Base-by-base conservation (phyloP, 2,888 invertebrate species). In the Drosophila tanythrix region DNA sequence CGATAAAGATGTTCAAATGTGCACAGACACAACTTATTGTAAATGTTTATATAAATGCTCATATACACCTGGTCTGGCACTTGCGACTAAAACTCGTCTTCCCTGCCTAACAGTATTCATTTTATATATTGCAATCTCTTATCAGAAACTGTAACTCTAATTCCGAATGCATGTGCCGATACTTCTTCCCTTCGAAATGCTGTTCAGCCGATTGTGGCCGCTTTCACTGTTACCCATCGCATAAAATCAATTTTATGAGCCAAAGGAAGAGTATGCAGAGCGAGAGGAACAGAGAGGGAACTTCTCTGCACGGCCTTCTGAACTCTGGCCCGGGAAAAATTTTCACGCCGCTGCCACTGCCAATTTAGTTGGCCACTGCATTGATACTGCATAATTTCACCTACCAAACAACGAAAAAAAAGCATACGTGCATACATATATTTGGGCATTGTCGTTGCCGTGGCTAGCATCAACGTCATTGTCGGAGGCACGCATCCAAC, bases 201-300 rank as follows among this genome's bases (percentile, higher is more conserved):
- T 53, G 57, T 29, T 52, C 51, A 57, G 43, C 31, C 29, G 33
- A 35, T 38, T 61, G 64, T 68, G 57, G 55, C 71, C 75, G 85
- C 90, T 85, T 85, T 85, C 85, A 86, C 85, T 90, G 81, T 59
- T 57, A 35, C 51, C 68, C 75, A 87, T 69, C 72, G 86, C 76
- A 66, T 73, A 70, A 90, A 85, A 85, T 90, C 87, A 88, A 90
- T 90, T 85, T 90, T 88, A 88, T 88, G 84, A 67, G 56, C 40
- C 18, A 56, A 15, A 25, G 11, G 8, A 43, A 65, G 55, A 59
- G 48, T 10, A 15, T 25, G 50, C 15, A 18, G 64, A 18, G 52
- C n/a, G 15, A 53, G 38, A 31, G 40, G 33, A 18, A 27, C 15
- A 25, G n/a, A 58, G 25, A 21, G 6, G 60, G 38, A 56, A 64